Base-by-base conservation (phyloP, 2,113 vertebrate species). In the Lipophrys pholis region DNA sequence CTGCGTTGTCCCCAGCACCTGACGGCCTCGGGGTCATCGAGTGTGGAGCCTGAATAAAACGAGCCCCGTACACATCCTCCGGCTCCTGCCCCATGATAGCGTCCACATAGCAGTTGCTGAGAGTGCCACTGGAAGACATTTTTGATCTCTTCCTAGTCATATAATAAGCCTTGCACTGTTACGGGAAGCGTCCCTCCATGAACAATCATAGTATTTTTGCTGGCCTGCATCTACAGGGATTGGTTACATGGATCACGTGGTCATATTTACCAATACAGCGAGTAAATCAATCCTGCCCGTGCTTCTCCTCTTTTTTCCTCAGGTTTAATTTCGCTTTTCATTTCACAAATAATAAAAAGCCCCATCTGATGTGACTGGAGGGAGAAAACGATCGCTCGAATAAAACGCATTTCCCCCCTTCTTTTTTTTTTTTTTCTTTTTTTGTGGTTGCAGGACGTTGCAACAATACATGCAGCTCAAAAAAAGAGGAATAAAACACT, bases 241-340 rank as follows among this genome's bases (percentile, higher is more conserved):
- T 99, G 97, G 97, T 98, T 95, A 95, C 94, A 93, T 92, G 90
- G 94, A 94, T 97, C 97, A 99, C 97, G 97, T 99, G 97, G 96
- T 96, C 96, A 95, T 99, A 99, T 99, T 99, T 99, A 99, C 97
- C 96, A 98, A 99, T 97, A 97, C 96, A 94, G 90, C 76, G 94
- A 97, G 96, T 99, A 98, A 99, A 99, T 99, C 97, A 98, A 96
- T 97, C 96, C 95, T 94, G 95, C 95, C 81, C 89, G 89, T 83
- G 84, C 78, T 30, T 30, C 21, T 54, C 76, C 43, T 56, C 63
- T 65, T n/a, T 58, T 41, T 48, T 56, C n/a, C 38, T 60, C 87
- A 69, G 67, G 53, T 89, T 88, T 91, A 86, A 90, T 90, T 90
- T 82, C 81, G 75, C 63, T 82, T 92, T 88, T 87, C 64, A 79